These are phyloP conservation scores for Philereme transversata DNA, from an alignment of 2,888 invertebrate genomes.

Conservation along the genomic window DNA sequence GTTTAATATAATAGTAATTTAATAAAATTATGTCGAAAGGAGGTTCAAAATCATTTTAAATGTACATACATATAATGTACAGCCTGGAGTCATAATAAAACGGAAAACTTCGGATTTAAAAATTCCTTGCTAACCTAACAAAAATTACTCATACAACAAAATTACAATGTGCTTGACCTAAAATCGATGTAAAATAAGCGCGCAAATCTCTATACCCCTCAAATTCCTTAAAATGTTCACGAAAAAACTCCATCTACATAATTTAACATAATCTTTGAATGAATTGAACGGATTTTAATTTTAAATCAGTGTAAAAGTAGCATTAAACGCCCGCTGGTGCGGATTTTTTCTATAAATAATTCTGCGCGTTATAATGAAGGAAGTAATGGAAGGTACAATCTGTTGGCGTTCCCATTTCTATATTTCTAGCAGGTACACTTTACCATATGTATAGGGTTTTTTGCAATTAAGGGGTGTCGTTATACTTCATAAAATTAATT, in stretches of 20 bases:
- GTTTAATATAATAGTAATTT: no score
- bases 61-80: no score
- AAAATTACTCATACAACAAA: constrained; percentile 7
- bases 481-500: no score
- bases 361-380: constrained; percentile 32
- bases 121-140: not conserved
- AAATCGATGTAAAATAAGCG: constrained; percentile 28
- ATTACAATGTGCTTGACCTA: constrained; percentile 24
- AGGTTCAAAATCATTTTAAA: no score
- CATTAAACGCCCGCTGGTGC: constrained; percentile 47
- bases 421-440: no score
- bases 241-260: constrained; percentile 72
- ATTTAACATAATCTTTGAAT: constrained; percentile 76
- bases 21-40: no score
- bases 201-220: constrained; percentile 19
- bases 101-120: not conserved
- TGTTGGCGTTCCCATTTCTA: no score
- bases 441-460: no score
- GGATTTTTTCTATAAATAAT: constrained; percentile 45
- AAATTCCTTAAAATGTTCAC: constrained; percentile 46
- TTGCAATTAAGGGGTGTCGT: no score
- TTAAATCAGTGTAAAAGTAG: constrained; percentile 66
- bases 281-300: constrained; percentile 75
- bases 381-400: constrained; percentile 3
- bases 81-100: no score